A percentile compares a stretch with the other conserved stretches of the same genome.
Evolutionary conservation across 1,140 invertebrate species (phyloP).

Genomic region (Delia radicum): DNA sequence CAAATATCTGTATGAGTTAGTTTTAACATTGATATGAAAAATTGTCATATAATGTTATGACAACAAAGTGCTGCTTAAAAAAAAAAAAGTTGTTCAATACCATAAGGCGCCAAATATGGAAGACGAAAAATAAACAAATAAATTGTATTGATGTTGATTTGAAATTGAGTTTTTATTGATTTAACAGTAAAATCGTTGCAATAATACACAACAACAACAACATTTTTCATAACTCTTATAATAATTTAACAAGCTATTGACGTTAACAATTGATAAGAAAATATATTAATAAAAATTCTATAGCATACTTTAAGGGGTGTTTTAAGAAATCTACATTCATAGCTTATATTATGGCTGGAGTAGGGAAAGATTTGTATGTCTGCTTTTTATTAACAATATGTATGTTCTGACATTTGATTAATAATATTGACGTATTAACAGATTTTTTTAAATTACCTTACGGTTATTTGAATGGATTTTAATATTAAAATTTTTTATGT

Average conservation of each 20-base stretch:
- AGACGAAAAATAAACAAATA: not conserved
- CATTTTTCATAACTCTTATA: not conserved
- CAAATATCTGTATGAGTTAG: too few relatives aligned
- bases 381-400: not conserved
- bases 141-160: not conserved
- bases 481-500: too few relatives aligned
- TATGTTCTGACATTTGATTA: not conserved
- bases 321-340: not conserved
- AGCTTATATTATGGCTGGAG: not conserved
- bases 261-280: not conserved
- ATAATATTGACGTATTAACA: not conserved
- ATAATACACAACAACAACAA: not conserved
- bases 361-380: too few relatives aligned
- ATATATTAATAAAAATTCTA: not conserved
- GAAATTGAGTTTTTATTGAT: not conserved
- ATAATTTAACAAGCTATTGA: not conserved
- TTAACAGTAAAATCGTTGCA: not conserved
- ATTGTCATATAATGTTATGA: constrained; percentile 5
- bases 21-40: not conserved
- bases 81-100: not conserved
- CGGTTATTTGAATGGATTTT: too few relatives aligned
- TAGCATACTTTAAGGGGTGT: not conserved
- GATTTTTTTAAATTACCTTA: not conserved
- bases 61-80: not conserved
- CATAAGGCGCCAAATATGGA: not conserved